Percentiles rank a stretch among this genome's conserved stretches.
phyloP scores from a whole-genome alignment of 2,797 vertebrate genomes.

The Manis javanica region DNA sequence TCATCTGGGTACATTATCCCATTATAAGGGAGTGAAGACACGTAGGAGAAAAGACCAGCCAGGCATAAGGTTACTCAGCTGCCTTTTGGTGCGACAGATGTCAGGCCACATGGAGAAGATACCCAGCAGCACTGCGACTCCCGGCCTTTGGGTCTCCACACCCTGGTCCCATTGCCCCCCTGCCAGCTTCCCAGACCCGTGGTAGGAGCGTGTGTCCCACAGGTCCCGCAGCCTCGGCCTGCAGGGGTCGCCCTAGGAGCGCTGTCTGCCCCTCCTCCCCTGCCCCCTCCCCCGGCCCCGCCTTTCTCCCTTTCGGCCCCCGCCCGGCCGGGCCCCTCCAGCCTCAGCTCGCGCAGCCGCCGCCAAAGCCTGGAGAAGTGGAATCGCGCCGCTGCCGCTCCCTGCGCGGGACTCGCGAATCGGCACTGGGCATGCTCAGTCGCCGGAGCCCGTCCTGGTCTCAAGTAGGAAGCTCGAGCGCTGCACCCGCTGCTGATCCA shows the following conservation, averaged over 20 bases:
- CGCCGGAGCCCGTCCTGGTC: conserved; percentile 45
- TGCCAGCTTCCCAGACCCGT: background rate
- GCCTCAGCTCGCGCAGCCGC: conserved; percentile 66
- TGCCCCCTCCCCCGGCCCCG: conserved; percentile 67
- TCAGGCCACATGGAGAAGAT: background rate
- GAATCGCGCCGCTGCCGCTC: conserved; percentile 67
- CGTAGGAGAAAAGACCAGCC: conserved; percentile 10
- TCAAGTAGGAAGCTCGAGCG: conserved; percentile 79
- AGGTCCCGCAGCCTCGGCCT: conserved; percentile 7
- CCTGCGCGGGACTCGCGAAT: conserved; percentile 61
- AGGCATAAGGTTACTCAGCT: background rate
- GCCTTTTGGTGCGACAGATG: conserved; percentile 26
- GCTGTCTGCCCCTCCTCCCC: conserved; percentile 62
- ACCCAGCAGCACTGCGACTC: background rate
- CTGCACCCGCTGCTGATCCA: conserved; percentile 78
- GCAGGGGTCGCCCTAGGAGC: conserved; percentile 76
- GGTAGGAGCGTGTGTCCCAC: accelerated
- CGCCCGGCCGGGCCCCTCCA: conserved; percentile 28
- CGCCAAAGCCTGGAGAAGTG: conserved; percentile 80
- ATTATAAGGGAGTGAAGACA: background rate
- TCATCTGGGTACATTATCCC: conserved; percentile 52
- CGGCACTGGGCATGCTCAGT: conserved; percentile 82
- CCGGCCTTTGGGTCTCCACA: background rate
- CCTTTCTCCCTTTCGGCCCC: conserved; percentile 49
- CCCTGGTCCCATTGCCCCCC: background rate